These are phyloP conservation scores for Aphelenchoides fujianensis DNA, from an alignment of 1,140 invertebrate genomes.

Conservation along the genomic window DNA sequence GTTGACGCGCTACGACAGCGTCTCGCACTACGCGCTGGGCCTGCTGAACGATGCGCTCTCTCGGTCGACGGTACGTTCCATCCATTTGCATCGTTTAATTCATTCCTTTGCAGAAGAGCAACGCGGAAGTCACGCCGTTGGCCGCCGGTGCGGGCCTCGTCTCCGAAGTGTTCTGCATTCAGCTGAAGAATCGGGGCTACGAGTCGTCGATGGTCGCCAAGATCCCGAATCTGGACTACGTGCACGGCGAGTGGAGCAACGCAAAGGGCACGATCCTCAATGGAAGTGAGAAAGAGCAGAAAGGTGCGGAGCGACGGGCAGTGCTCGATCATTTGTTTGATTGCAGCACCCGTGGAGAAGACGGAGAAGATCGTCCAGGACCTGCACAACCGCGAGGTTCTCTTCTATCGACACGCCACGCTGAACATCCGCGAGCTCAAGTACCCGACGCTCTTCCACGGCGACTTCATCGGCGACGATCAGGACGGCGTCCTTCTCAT, in stretches of 20 bases:
- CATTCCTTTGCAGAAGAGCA: not conserved
- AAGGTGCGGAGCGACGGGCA: too few species aligned
- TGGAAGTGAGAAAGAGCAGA: too few species aligned
- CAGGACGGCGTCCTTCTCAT: conserved; percentile 5
- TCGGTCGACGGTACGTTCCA: not conserved
- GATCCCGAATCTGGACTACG: conserved; percentile 9
- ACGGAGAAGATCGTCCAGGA: not conserved
- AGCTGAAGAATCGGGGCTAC: not conserved
- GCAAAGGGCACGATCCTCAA: too few species aligned
- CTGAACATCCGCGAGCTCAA: not conserved
- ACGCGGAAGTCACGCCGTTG: not conserved
- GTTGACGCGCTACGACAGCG: not conserved
- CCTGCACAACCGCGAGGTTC: conserved; percentile 19
- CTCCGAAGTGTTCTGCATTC: not conserved
- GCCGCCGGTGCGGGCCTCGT: not conserved
- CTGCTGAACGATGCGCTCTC: not conserved
- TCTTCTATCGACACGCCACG: not conserved
- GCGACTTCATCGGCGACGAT: conserved; percentile 13
- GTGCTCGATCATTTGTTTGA: too few species aligned
- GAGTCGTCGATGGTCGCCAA: not conserved
- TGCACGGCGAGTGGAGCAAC: not conserved
- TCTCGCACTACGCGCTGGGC: not conserved
- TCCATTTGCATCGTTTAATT: too few species aligned
- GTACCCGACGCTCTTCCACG: not conserved
- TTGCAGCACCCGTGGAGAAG: too few species aligned